Base-by-base conservation (phyloP, 2,113 vertebrate species). In the Chaetura pelagica region DNA sequence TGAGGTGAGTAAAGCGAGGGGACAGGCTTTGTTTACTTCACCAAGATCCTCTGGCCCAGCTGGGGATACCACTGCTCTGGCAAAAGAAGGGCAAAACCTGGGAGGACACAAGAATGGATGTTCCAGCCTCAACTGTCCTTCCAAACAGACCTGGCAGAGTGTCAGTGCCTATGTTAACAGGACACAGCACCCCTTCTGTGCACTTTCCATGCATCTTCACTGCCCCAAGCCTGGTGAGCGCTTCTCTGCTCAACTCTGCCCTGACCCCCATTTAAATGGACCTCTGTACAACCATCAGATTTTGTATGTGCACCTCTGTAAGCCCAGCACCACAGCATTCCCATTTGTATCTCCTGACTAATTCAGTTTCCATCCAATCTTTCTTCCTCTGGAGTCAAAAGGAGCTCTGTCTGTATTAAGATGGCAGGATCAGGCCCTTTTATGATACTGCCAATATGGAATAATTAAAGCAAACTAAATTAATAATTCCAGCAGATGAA, bases 401-500 rank as follows among this genome's bases (percentile, higher is more conserved):
- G 32, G 62, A 87, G 30, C 9, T 63, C 73, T 74, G 18, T 9
- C 57, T 67, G 19, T 38, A 66, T 75, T 68, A 62, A 54, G 44
- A 49, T 15, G 35, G 71, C 49, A 96, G 87, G 32, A 92, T 93
- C 40, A 26, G 64, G 62, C 69, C 30, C 51, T 84, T 95, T 79
- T 38, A 75, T 84, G 75, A 87, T 87, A 79, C 49, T 74, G 57
- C 69, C 88, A 92, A 90, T 87, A 96, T n/a, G 89, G 74, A 74
- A 74, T 90, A 96, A 97, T 97, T 91, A 96, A 95, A 96, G 63
- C 75, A 81, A 97, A 73, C 84, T 95, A 94, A 90, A 85, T 87
- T 9, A 92, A 89, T 92, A 95, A 96, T 94, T 97, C 90, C 92
- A 92, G 87, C 26, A 95, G 92, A 96, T 96, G 80, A 97, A 97